These are phyloP conservation scores for Andrena minutula DNA, from an alignment of 2,888 invertebrate species.

Conservation along the genomic window DNA sequence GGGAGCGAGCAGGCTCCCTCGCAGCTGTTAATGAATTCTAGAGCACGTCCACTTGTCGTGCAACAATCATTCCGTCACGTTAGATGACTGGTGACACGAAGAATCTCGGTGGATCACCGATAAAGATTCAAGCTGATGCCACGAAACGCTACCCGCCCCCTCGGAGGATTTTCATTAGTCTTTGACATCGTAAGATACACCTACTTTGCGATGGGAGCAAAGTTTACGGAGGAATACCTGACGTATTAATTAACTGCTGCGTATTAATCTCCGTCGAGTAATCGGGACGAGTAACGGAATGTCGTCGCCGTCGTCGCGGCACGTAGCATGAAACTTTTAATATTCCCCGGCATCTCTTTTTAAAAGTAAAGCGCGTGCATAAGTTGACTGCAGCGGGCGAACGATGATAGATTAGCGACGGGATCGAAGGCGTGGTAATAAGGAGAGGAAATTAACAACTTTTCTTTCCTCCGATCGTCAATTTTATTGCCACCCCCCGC, in stretches of 20 bases:
- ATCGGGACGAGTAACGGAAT: slow-evolving; percentile 29
- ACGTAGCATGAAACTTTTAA: slow-evolving; percentile 43
- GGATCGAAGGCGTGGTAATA: slow-evolving; percentile 36
- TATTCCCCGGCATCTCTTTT: slow-evolving; percentile 28
- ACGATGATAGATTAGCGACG: slow-evolving; percentile 31
- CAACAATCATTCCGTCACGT: no score
- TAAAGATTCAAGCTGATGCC: neutral
- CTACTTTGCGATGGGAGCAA: slow-evolving; percentile 1
- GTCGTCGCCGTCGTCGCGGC: slow-evolving; percentile 11
- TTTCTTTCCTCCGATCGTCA: slow-evolving; percentile 71
- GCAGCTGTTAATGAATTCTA: neutral
- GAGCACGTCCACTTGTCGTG: no score
- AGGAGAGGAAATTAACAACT: slow-evolving; percentile 77
- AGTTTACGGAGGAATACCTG: slow-evolving; percentile 32
- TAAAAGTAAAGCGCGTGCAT: slow-evolving; percentile 12
- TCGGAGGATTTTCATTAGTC: slow-evolving; percentile 3
- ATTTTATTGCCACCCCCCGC: slow-evolving; percentile 73
- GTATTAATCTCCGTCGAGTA: slow-evolving; percentile 42
- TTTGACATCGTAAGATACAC: slow-evolving; percentile 18
- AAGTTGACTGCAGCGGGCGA: neutral
- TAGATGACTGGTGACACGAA: neutral
- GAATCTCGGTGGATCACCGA: neutral
- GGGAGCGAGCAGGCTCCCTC: neutral
- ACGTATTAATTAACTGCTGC: slow-evolving; percentile 44
- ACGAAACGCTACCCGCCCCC: neutral